A percentile compares a stretch with the other conserved stretches of the same genome.
Conservation (phyloP, 2,888 invertebrate species). For the Linyphia triangularis region DNA sequence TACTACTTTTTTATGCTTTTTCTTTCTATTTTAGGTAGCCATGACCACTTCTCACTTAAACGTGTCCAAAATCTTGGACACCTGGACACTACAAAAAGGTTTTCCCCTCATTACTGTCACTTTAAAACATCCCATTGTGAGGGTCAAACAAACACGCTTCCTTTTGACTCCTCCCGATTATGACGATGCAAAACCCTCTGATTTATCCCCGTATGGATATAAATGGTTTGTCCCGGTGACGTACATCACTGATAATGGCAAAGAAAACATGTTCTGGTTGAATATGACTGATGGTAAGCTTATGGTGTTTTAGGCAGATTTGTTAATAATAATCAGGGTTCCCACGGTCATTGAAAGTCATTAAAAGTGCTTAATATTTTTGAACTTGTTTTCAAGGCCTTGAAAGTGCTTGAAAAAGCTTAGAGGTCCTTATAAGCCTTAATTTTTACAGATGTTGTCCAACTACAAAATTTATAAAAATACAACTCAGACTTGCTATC, state of each 20-base stretch:
- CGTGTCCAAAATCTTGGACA: slow-evolving; percentile 85
- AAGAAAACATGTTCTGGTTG: slow-evolving; percentile 78
- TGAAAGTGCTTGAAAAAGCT: no score
- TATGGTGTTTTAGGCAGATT: no score
- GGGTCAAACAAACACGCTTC: slow-evolving; percentile 88
- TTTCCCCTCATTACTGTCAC: slow-evolving; percentile 87
- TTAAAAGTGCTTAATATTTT: no score
- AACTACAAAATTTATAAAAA: no score
- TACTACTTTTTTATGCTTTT: no score
- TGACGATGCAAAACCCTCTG: slow-evolving; percentile 65
- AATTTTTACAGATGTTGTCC: no score
- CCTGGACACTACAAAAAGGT: slow-evolving; percentile 94
- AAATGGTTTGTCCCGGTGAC: slow-evolving; percentile 93
- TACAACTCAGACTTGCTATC: no score
- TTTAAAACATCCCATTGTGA: slow-evolving; percentile 80
- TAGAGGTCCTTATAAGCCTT: no score
- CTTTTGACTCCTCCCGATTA: slow-evolving; percentile 84
- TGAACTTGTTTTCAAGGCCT: no score
- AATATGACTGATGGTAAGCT: slow-evolving; percentile 78
- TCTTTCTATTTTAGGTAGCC: slow-evolving; percentile 50
- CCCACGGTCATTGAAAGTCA: no score
- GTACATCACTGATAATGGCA: slow-evolving; percentile 83
- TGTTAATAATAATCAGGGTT: no score
- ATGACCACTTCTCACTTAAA: slow-evolving; percentile 68
- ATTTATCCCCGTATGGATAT: slow-evolving; percentile 82